These are phyloP conservation scores for Anguilla japonica DNA, from an alignment of 2,113 vertebrate genomes.

Conservation along the genomic window DNA sequence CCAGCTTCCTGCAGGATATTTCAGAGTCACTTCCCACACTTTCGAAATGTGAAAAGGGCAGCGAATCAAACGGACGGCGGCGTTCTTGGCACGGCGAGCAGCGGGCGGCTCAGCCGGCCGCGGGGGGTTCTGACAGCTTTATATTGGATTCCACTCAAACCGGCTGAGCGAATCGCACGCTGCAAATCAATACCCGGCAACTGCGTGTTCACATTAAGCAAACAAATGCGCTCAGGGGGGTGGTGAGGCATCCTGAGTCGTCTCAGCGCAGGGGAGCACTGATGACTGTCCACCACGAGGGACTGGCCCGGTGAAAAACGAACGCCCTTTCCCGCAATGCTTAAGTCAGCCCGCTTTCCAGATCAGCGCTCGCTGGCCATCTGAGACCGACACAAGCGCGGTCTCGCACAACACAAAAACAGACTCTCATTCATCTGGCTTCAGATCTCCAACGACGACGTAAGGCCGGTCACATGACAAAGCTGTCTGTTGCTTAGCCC, in stretches of 20 bases:
- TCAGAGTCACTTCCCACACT: not conserved
- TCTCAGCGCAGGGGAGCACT: not conserved
- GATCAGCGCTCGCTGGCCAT: not conserved
- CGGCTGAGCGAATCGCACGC: not conserved
- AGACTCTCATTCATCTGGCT: not conserved
- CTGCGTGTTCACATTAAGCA: not conserved
- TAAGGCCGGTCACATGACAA: not conserved
- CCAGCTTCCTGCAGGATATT: not conserved
- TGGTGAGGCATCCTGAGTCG: too few relatives aligned
- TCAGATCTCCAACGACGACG: not conserved
- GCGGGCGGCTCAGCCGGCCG: not conserved
- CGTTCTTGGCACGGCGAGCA: not conserved
- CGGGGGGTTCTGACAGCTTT: not conserved
- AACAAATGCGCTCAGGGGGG: not conserved
- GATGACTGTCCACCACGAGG: not conserved
- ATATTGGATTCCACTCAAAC: not conserved
- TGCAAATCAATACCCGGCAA: constrained; percentile 7
- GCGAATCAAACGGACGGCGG: not conserved
- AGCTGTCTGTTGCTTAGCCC: too few relatives aligned
- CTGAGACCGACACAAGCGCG: not conserved
- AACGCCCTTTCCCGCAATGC: not conserved
- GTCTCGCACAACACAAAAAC: not conserved
- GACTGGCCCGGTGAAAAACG: not conserved
- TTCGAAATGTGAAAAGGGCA: not conserved
- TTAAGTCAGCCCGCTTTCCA: not conserved